Evolutionary conservation across 2,888 invertebrate genomes (phyloP).

Genomic region (Drosophila silvestris): DNA sequence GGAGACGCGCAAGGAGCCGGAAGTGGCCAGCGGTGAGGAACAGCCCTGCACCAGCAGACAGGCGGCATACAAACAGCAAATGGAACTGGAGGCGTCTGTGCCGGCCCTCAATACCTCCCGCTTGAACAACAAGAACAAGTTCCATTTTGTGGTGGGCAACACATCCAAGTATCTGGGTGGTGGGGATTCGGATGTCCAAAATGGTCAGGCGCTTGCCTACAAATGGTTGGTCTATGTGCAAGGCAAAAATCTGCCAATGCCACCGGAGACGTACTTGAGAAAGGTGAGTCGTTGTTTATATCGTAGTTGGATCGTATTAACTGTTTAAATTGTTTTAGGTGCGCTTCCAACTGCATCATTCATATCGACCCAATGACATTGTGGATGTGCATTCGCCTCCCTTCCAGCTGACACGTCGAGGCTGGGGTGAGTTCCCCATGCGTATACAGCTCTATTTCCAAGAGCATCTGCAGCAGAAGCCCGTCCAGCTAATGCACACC

Average conservation of each 20-base stretch:
- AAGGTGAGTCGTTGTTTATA: constrained; percentile 86
- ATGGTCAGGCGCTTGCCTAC: constrained; percentile 91
- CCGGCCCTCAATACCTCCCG: constrained; percentile 85
- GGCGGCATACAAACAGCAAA: constrained; percentile 46
- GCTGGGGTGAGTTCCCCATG: constrained; percentile 97
- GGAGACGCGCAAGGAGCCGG: not conserved
- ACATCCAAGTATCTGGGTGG: constrained; percentile 92
- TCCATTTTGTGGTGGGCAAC: constrained; percentile 88
- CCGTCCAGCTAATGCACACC: constrained; percentile 92
- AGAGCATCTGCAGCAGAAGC: constrained; percentile 89
- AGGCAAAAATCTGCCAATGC: constrained; percentile 87
- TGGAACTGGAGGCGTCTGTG: constrained; percentile 14
- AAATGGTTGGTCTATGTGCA: constrained; percentile 96
- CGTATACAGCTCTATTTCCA: constrained; percentile 92
- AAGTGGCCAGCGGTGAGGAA: constrained; percentile 39
- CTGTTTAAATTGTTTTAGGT: constrained; percentile 46
- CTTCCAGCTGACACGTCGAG: constrained; percentile 93
- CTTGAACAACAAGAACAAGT: constrained; percentile 87
- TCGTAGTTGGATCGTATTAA: fast-evolving
- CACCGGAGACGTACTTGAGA: constrained; percentile 88
- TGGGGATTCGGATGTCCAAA: constrained; percentile 82
- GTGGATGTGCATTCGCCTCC: constrained; percentile 92
- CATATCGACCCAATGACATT: constrained; percentile 94
- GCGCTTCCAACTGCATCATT: constrained; percentile 92
- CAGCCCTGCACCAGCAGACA: constrained; percentile 63